Evolutionary conservation across 1,140 invertebrate species (phyloP).

Genomic region (Drosophila bifasciata): DNA sequence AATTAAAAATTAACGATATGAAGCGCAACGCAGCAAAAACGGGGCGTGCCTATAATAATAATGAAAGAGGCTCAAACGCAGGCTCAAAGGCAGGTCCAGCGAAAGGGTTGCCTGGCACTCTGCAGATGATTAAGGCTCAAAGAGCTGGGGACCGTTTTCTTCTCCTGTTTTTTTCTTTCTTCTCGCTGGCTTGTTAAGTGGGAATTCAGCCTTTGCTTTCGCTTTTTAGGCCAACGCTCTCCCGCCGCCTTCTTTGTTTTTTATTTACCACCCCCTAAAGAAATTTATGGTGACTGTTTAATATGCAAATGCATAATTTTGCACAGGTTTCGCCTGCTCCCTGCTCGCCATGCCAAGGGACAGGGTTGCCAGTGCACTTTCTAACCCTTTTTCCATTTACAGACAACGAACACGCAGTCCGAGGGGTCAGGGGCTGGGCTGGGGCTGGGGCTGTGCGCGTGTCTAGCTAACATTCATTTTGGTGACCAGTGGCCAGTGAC

Average conservation of each 20-base stretch:
- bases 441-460: slow-evolving; percentile 46
- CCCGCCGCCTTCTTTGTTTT: not conserved
- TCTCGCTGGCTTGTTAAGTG: slow-evolving; percentile 46
- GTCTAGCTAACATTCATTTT: slow-evolving; percentile 73
- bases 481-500: slow-evolving; percentile 16
- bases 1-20: slow-evolving; percentile 84
- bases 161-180: slow-evolving; percentile 18
- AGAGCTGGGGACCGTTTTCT: slow-evolving; percentile 32
- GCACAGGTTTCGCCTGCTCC: slow-evolving; percentile 38
- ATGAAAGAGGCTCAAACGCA: slow-evolving; percentile 69
- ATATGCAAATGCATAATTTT: slow-evolving; percentile 82
- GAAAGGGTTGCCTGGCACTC: slow-evolving; percentile 39
- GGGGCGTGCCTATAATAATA: slow-evolving; percentile 80
- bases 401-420: slow-evolving; percentile 74
- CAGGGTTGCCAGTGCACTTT: slow-evolving; percentile 47
- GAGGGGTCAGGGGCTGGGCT: not conserved
- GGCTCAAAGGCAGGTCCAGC: slow-evolving; percentile 26
- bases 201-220: slow-evolving; percentile 47
- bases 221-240: slow-evolving; percentile 25
- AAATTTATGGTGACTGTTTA: slow-evolving; percentile 71
- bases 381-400: slow-evolving; percentile 60
- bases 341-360: slow-evolving; percentile 5
- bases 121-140: slow-evolving; percentile 53
- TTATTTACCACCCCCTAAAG: slow-evolving; percentile 3
- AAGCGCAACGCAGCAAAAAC: slow-evolving; percentile 74